These are phyloP conservation scores for Cygnus buccinator DNA, from an alignment of 2,113 vertebrate species.

Conservation along the genomic window DNA sequence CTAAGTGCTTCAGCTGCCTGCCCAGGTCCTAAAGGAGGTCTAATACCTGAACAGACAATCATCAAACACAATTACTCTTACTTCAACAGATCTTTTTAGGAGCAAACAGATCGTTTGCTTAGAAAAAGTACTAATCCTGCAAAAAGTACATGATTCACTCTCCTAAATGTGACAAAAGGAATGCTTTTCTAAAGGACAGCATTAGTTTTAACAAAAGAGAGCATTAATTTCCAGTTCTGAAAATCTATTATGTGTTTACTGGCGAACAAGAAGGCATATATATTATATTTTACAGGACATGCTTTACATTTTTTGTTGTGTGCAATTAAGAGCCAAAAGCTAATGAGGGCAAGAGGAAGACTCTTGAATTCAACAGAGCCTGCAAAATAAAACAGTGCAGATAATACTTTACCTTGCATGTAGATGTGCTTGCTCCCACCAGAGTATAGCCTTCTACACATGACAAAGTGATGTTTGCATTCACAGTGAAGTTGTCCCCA, in stretches of 20 bases:
- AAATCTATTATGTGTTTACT: neutral
- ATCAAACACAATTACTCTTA: neutral
- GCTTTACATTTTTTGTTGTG: neutral
- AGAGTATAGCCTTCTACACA: conserved; percentile 87
- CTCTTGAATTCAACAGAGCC: neutral
- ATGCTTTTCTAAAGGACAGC: neutral
- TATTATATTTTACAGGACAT: neutral
- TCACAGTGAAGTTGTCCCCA: conserved; percentile 82
- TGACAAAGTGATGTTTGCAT: conserved; percentile 82
- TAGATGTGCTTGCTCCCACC: conserved; percentile 78
- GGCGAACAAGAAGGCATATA: neutral
- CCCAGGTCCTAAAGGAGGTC: neutral
- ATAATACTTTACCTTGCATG: conserved; percentile 83
- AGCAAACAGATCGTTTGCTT: neutral
- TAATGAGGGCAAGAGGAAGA: neutral
- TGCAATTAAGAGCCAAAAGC: neutral
- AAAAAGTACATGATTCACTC: neutral
- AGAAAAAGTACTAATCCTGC: neutral
- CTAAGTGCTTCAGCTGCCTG: neutral
- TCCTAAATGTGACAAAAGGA: neutral
- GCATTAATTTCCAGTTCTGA: neutral
- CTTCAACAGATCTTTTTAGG: neutral
- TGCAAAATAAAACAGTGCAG: neutral
- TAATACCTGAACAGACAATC: neutral
- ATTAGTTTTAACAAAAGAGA: neutral